Conservation (phyloP, 2,797 vertebrate species). For the Mastacembelus armatus region DNA sequence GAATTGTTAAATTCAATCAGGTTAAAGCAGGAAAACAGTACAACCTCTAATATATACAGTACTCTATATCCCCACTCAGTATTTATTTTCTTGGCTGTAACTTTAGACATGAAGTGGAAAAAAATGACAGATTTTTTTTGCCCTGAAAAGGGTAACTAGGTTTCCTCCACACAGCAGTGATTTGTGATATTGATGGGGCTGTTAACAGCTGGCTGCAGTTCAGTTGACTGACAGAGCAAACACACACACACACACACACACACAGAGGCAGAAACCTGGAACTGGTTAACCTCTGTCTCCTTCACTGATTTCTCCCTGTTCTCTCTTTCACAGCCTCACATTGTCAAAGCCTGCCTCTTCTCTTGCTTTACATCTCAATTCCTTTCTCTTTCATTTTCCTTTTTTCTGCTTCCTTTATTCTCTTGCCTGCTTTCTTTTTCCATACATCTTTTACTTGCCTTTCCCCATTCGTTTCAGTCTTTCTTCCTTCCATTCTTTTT, state of each 20-base stretch:
- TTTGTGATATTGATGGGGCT: constrained; percentile 47
- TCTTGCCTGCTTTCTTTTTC: constrained; percentile 16
- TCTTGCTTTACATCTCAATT: constrained; percentile 78
- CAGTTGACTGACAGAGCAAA: constrained; percentile 50
- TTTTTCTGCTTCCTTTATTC: constrained; percentile 66
- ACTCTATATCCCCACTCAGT: constrained; percentile 12
- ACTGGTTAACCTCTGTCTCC: constrained; percentile 69
- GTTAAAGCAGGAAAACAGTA: neutral
- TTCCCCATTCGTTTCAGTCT: no score
- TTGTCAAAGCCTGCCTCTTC: constrained; percentile 56
- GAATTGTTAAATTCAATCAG: constrained; percentile 17
- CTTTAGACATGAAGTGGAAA: constrained; percentile 28
- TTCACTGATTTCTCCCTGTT: constrained; percentile 41
- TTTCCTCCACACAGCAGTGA: constrained; percentile 42
- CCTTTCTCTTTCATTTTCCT: constrained; percentile 68
- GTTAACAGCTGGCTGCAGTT: constrained; percentile 72
- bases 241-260: constrained; percentile 27
- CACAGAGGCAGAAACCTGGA: constrained; percentile 61
- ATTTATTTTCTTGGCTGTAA: constrained; percentile 48
- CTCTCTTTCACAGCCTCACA: constrained; percentile 74
- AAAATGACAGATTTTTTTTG: constrained; percentile 26
- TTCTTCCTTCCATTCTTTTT: neutral
- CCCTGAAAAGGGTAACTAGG: constrained; percentile 27
- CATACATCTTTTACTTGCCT: neutral
- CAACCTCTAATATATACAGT: constrained; percentile 9